Evolutionary conservation across 2,797 vertebrate species (phyloP).

Genomic region (Furcifer pardalis): DNA sequence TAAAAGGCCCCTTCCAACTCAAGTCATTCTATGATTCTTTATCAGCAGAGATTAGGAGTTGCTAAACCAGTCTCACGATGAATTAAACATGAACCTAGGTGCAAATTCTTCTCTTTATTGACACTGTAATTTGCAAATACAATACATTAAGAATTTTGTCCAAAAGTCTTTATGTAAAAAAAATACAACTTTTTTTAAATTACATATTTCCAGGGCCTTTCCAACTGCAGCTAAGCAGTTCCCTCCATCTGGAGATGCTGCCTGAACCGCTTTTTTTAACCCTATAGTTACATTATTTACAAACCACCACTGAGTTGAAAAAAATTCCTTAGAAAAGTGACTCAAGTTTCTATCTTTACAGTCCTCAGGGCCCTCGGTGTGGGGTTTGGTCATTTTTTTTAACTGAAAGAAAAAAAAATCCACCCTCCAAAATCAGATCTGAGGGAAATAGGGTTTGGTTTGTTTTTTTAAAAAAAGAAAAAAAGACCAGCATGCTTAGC

Average conservation of each 20-base stretch:
- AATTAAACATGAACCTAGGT: conserved; percentile 1
- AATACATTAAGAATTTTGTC: conserved; percentile 37
- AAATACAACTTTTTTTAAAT: conserved; percentile 37
- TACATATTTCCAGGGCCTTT: neutral
- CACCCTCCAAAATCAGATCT: neutral
- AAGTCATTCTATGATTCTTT: too few relatives aligned
- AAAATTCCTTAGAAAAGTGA: neutral
- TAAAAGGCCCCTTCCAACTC: too few relatives aligned
- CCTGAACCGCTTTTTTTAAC: neutral
- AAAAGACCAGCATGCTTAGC: neutral
- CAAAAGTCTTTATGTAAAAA: conserved; percentile 29
- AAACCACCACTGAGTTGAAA: conserved; percentile 6
- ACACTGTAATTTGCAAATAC: conserved; percentile 32
- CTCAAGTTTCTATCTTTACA: neutral
- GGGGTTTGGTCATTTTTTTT: neutral
- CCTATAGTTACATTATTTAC: conserved; percentile 31
- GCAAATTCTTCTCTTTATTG: conserved; percentile 37
- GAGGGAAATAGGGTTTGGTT: neutral
- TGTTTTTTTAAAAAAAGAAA: too few relatives aligned
- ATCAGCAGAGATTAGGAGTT: neutral
- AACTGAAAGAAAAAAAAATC: neutral
- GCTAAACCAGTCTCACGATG: neutral
- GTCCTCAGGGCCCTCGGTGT: too few relatives aligned
- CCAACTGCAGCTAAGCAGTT: neutral
- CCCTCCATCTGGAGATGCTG: neutral